Base-by-base conservation (phyloP, 2,888 invertebrate species). In the Ochropleura leucogaster region DNA sequence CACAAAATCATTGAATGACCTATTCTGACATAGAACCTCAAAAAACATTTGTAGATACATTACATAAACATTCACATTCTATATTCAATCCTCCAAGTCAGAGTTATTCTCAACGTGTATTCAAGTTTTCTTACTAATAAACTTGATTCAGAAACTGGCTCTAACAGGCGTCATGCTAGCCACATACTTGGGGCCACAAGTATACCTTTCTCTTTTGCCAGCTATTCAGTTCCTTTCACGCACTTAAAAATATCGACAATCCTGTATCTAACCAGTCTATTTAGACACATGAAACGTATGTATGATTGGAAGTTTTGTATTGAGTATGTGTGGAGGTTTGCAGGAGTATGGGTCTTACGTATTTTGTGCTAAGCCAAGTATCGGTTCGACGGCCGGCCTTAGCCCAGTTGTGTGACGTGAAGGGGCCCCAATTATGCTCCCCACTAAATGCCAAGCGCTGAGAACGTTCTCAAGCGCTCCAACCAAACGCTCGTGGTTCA, bases 351-450 rank as follows among this genome's bases (percentile, higher is more conserved):
- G 92, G 89, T 91, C 91, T 91, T 71, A 80, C 79, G 84, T 88
- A 77, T 83, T 83, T 90, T 87, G 93, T 88, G 87, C 89, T 82
- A 83, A 84, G 79, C 85, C 86, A 87, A 80, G 86, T 85, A 80
- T 80, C 86, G 91, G 96, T 94, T 96, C 95, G 93, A 92, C 89
- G 95, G 87, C 94, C 96, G 95, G 94, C 96, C 96, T 96, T 96
- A 95, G 95, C 96, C 96, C 90, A 96, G 90, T 94, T 95, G 92
- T 91, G 89, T 93, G 92, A 93, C 92, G 94, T 93, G 95, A 95
- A 95, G 95, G 94, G 95, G 94, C 92, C 90, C 91, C 90, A 91
- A 90, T 86, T 83, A 87, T 88, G 90, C 91, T 84, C 87, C 87
- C 87, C 91, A 88, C 90, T 88, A 90, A 90, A 91, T 89, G 87